Base-by-base conservation (phyloP, 2,888 invertebrate genomes). In the Ormia ochracea region DNA sequence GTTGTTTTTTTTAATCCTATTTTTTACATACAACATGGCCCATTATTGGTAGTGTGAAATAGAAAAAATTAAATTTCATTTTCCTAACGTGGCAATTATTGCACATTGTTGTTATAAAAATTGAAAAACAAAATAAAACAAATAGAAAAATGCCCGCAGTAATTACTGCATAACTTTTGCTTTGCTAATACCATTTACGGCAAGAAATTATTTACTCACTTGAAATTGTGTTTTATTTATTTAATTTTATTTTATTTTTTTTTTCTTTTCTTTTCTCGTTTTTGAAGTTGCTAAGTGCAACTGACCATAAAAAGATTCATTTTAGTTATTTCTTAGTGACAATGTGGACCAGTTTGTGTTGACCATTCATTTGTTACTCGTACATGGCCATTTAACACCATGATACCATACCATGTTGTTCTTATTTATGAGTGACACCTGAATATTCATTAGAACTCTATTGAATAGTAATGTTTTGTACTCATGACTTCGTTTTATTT, bases 401-500 rank as follows among this genome's bases (percentile, higher is more conserved):
- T 31, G 59, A 33, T 58, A 58, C 54, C 48, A 33, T 58, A 58
- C 54, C 48, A 23, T 68, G 61, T 70, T 59, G 43, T 65, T 74
- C 63, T 63, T 65, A 78, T 74, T 69, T 74, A 74, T 74, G 74
- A 69, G 50, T 78, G 69, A 69, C 69, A 74, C 43, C 36, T 48
- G 69, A 78, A 78, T 74, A 74, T 78, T 78, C 74, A 78, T 74
- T 74, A 61, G 78, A 78, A 78, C 74, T 78, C 63, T 52, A 65
- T 58, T 56, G 50, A 72, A 63, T 26, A 50, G 38, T 31, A 36
- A 56, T 21, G n/a, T 50, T 36, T 36, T 23, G 23, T 36, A 69
- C 45, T 45, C 56, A 69, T 45, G 68, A 43, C 41, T 56, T 56
- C 6, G 56, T 21, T 52, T 33, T 23, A 6, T 52, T 21, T 43